Conservation (phyloP, 92 coral and sea anemone species). For the Phenganax marumi region DNA sequence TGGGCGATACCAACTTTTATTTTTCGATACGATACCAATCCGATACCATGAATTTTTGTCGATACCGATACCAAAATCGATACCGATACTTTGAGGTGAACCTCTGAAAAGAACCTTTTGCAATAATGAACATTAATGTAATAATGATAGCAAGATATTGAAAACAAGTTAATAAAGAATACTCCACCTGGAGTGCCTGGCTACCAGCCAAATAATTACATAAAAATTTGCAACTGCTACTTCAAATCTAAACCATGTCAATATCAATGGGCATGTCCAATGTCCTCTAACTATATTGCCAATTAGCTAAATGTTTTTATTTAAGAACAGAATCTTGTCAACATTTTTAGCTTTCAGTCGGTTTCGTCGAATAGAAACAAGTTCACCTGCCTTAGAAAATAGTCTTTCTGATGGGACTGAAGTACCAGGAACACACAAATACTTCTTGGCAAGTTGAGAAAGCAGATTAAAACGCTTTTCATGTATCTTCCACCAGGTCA, state of each 20-base stretch:
- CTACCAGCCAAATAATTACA: not conserved
- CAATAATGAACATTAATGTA: too few relatives aligned
- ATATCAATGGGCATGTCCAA: too few relatives aligned
- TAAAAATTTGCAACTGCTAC: not conserved
- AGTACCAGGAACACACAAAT: conserved; percentile 30
- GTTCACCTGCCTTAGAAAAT: conserved; percentile 41
- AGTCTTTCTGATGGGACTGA: conserved; percentile 40
- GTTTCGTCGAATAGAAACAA: conserved; percentile 7
- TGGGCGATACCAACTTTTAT: conserved; percentile 14
- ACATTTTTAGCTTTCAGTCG: conserved; percentile 34
- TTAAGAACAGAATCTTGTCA: conserved; percentile 26
- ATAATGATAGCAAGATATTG: too few relatives aligned
- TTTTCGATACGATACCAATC: not conserved
- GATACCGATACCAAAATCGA: conserved; percentile 10
- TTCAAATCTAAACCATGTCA: too few relatives aligned
- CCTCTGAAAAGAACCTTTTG: too few relatives aligned
- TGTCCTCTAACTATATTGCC: too few relatives aligned
- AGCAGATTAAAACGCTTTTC: conserved; percentile 4
- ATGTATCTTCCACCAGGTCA: not conserved
- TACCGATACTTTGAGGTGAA: not conserved
- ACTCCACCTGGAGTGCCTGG: too few relatives aligned
- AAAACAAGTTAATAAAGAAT: too few relatives aligned
- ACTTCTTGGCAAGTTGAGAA: conserved; percentile 17
- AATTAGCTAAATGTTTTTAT: not conserved
- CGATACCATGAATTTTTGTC: too few relatives aligned